These are phyloP conservation scores for Thomomys bottae DNA, from an alignment of 2,113 vertebrate genomes.

Conservation along the genomic window DNA sequence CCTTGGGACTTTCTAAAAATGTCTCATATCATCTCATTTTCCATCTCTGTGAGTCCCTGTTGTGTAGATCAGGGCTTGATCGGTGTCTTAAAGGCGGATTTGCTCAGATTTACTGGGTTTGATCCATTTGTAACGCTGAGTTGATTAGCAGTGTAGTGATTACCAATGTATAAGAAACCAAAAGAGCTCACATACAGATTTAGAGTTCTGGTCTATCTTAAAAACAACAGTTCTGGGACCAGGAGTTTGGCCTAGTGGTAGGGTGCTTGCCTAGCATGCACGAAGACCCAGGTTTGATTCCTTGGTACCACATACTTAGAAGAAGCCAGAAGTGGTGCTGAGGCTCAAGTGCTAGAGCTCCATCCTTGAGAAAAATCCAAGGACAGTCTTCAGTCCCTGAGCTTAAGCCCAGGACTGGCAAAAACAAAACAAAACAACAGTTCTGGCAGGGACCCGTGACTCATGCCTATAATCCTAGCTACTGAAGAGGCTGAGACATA, in stretches of 20 bases:
- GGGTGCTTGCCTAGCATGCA: too few relatives aligned
- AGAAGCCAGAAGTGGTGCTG: too few relatives aligned
- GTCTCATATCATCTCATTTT: slow-evolving; percentile 4
- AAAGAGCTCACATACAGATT: slow-evolving; percentile 1
- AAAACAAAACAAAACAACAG: slow-evolving; percentile 3
- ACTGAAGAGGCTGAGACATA: too few relatives aligned
- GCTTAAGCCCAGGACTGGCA: too few relatives aligned
- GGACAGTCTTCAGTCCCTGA: too few relatives aligned
- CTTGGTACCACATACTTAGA: too few relatives aligned
- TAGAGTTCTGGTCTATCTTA: slow-evolving; percentile 42
- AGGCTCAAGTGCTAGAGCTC: too few relatives aligned
- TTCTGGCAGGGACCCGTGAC: too few relatives aligned
- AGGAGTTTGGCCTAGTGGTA: too few relatives aligned
- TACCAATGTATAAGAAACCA: not conserved
- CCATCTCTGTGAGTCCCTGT: not conserved
- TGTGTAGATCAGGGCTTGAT: not conserved
- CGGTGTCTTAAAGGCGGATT: not conserved
- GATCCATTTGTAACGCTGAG: not conserved
- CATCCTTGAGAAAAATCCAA: too few relatives aligned
- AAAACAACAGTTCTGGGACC: not conserved
- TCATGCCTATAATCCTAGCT: too few relatives aligned
- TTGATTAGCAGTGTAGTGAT: not conserved
- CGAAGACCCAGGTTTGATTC: too few relatives aligned
- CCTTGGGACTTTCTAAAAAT: not conserved
- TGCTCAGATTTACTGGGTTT: slow-evolving; percentile 34